Conservation (phyloP, 2,113 vertebrate species). For the Polypterus senegalus region DNA sequence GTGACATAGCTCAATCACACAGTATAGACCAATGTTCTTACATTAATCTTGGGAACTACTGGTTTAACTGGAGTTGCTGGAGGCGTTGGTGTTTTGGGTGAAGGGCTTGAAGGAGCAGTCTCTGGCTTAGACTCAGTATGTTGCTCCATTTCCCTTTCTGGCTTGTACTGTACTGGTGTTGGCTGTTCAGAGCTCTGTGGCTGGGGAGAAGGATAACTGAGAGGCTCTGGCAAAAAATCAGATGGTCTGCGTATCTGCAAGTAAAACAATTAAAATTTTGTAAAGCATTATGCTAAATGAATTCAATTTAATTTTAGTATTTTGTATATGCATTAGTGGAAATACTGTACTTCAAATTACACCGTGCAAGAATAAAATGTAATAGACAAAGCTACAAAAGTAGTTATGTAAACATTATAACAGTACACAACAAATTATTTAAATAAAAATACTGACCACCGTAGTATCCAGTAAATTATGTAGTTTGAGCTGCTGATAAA, state of each 20-base stretch:
- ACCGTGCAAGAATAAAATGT: no score
- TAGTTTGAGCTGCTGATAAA: slow-evolving; percentile 72
- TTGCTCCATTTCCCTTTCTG: slow-evolving; percentile 12
- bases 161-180: slow-evolving; percentile 11
- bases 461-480: slow-evolving; percentile 63
- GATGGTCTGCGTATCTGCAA: slow-evolving; percentile 29
- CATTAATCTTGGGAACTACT: slow-evolving; percentile 35
- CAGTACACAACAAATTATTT: no score
- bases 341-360: no score
- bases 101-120: slow-evolving; percentile 3
- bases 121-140: slow-evolving; percentile 14
- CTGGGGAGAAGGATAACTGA: no score
- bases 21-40: slow-evolving; percentile 30
- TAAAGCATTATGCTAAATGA: neutral
- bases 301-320: no score
- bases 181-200: neutral
- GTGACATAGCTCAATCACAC: no score
- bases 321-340: no score
- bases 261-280: slow-evolving; percentile 2
- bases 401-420: no score
- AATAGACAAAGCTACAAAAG: no score
- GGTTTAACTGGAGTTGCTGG: neutral
- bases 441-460: slow-evolving; percentile 33
- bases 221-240: neutral
- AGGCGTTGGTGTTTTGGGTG: slow-evolving; percentile 11